A percentile compares a stretch with the other conserved stretches of the same genome.
These are phyloP conservation scores for Emmelina monodactyla DNA, from an alignment of 2,888 invertebrate genomes.

Conservation along the genomic window DNA sequence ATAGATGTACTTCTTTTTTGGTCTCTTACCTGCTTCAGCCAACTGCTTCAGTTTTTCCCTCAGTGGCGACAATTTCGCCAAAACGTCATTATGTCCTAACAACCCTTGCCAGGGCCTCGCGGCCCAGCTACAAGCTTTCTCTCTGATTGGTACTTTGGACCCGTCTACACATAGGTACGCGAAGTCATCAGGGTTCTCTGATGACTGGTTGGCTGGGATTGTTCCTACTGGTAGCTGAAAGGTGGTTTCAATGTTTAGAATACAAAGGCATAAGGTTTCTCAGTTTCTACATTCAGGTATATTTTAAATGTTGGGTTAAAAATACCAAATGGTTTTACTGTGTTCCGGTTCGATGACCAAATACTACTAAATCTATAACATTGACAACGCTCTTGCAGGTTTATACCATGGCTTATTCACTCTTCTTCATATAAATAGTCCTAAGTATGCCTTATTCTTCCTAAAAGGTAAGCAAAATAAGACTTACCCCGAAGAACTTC, in stretches of 20 bases:
- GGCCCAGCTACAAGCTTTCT: slow-evolving; percentile 79
- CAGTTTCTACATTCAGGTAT: no score
- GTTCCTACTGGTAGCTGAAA: slow-evolving; percentile 69
- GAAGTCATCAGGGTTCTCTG: slow-evolving; percentile 72
- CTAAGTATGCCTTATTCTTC: no score
- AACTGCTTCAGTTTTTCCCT: slow-evolving; percentile 65
- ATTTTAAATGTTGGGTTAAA: no score
- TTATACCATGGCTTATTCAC: no score
- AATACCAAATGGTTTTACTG: no score
- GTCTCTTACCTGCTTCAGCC: slow-evolving; percentile 47
- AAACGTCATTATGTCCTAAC: slow-evolving; percentile 71
- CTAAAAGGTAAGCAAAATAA: no score
- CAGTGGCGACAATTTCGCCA: slow-evolving; percentile 57
- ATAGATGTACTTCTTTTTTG: no score
- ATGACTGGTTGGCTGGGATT: slow-evolving; percentile 60
- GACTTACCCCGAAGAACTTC: slow-evolving; percentile 79
- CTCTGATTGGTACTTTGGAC: slow-evolving; percentile 70
- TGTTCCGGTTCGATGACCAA: no score
- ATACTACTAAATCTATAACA: no score
- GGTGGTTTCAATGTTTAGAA: not conserved
- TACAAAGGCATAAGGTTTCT: no score
- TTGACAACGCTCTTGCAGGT: no score
- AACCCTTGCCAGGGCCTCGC: slow-evolving; percentile 86
- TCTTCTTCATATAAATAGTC: no score
- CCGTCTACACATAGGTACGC: slow-evolving; percentile 84